Evolutionary conservation across 2,797 vertebrate species (phyloP).

Genomic region (Peromyscus aztecus): DNA sequence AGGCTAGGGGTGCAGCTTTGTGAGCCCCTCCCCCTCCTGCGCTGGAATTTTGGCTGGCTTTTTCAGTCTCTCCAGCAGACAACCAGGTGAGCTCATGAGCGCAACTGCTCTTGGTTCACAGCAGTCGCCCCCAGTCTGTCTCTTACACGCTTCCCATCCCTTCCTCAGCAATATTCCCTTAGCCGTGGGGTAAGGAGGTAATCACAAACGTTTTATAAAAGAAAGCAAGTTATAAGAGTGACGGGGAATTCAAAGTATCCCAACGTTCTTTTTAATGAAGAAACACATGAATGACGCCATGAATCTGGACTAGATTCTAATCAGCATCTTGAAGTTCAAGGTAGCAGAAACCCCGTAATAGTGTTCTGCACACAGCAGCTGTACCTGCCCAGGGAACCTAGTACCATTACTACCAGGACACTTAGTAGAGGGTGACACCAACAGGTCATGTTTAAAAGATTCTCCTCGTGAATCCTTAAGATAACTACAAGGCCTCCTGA

Average conservation of each 20-base stretch:
- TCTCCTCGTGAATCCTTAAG: constrained; percentile 18
- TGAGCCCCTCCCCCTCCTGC: not conserved
- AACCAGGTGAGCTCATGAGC: not conserved
- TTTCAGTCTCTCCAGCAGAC: not conserved
- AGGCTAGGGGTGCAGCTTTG: not conserved
- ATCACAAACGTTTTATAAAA: constrained; percentile 30
- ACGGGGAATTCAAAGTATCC: not conserved
- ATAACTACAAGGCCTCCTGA: not conserved
- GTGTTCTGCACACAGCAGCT: not conserved
- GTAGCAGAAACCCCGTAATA: not conserved
- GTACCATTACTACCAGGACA: not conserved
- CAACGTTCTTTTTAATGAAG: constrained; percentile 5
- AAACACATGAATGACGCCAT: constrained; percentile 6
- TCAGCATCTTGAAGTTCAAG: constrained; percentile 5
- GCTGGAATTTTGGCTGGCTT: not conserved
- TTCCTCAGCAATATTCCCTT: not conserved
- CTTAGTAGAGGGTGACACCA: not conserved
- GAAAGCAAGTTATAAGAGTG: not conserved
- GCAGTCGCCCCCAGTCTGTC: too few species aligned
- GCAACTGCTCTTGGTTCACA: not conserved
- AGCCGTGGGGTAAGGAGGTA: not conserved
- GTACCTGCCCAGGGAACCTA: not conserved
- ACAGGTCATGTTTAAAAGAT: not conserved
- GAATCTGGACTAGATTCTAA: constrained; percentile 1
- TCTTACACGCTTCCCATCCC: not conserved